Conservation (phyloP, 2,888 invertebrate species). For the Prenolepis imparis region DNA sequence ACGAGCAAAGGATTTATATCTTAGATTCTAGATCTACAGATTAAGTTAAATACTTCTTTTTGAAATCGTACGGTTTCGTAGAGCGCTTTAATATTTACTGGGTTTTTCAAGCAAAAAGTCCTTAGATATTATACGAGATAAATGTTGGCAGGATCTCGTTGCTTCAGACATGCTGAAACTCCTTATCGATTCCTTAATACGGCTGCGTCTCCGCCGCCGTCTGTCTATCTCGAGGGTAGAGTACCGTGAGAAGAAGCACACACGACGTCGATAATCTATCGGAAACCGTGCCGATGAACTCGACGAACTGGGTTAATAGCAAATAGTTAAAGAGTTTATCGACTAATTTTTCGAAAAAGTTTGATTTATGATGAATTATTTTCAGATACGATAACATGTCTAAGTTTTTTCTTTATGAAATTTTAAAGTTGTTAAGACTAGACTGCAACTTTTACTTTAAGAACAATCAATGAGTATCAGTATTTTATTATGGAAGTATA, state of each 20-base stretch:
- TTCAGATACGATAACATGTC: too few species aligned
- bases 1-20: background rate
- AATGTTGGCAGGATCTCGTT: conserved; percentile 30
- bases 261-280: conserved; percentile 46
- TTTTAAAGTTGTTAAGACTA: background rate
- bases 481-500: background rate
- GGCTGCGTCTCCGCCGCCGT: conserved; percentile 33
- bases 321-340: conserved; percentile 8
- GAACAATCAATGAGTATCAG: too few species aligned
- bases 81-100: conserved; percentile 38
- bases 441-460: background rate
- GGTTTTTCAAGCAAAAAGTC: conserved; percentile 40
- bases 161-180: conserved; percentile 47
- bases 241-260: conserved; percentile 47
- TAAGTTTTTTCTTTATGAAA: background rate
- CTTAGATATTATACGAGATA: conserved; percentile 39
- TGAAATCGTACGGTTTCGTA: background rate
- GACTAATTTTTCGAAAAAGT: conserved; percentile 2
- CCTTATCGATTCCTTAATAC: conserved; percentile 54
- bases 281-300: conserved; percentile 44
- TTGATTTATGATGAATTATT: background rate
- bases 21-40: conserved; percentile 21
- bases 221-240: conserved; percentile 28
- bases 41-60: conserved; percentile 27
- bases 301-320: conserved; percentile 40